Percentiles rank a stretch among this genome's conserved stretches.
These are phyloP conservation scores for Centroberyx gerrardi DNA, from an alignment of 2,797 vertebrate genomes.

Conservation along the genomic window DNA sequence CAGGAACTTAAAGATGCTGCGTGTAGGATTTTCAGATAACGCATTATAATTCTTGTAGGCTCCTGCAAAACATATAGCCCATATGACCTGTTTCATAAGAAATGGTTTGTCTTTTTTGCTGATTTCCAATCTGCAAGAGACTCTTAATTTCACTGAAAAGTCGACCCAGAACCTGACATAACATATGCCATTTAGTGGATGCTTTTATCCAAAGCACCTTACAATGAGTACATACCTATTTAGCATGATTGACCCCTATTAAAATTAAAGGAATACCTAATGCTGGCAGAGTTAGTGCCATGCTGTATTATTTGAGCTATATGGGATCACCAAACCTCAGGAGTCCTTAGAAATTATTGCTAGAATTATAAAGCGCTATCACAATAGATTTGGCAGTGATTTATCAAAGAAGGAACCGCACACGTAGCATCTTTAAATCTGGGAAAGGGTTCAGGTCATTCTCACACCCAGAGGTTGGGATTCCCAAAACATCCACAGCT, in stretches of 20 bases:
- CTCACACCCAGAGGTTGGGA: slow-evolving; percentile 35
- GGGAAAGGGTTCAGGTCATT: slow-evolving; percentile 42
- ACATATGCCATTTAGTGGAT: slow-evolving; percentile 20
- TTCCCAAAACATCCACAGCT: slow-evolving; percentile 57
- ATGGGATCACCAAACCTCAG: slow-evolving; percentile 8
- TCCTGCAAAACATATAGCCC: slow-evolving; percentile 19
- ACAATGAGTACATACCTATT: slow-evolving; percentile 7
- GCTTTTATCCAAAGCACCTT: slow-evolving; percentile 39
- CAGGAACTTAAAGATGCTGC: slow-evolving; percentile 54
- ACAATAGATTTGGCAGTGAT: slow-evolving; percentile 64
- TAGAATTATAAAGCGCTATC: slow-evolving; percentile 66
- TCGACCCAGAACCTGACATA: slow-evolving; percentile 8
- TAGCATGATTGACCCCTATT: neutral
- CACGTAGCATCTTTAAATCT: slow-evolving; percentile 71
- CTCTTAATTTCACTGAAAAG: neutral
- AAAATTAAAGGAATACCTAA: neutral
- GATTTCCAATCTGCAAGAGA: neutral
- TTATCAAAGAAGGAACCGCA: slow-evolving; percentile 44
- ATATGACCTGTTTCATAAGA: slow-evolving; percentile 12
- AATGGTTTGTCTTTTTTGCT: slow-evolving; percentile 6
- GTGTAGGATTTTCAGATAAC: slow-evolving; percentile 63
- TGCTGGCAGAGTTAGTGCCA: slow-evolving; percentile 10
- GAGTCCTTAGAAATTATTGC: slow-evolving; percentile 58
- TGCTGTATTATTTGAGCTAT: neutral
- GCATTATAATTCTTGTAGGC: slow-evolving; percentile 55